These are phyloP conservation scores for Pachyramphus minor DNA, from an alignment of 2,113 vertebrate species.

Conservation along the genomic window DNA sequence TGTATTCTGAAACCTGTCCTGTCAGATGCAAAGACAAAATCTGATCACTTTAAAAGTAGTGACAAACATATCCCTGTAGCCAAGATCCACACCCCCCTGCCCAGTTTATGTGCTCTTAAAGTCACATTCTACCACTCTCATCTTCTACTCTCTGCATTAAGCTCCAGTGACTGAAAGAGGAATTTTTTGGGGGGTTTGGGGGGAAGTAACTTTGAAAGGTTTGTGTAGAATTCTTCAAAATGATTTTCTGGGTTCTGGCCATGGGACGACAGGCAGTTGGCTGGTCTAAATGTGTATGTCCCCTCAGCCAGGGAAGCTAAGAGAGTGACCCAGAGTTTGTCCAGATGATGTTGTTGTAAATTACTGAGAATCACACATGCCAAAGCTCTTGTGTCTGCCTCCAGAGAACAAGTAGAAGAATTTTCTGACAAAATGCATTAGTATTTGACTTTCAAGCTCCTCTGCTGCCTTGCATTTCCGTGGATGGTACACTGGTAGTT, in stretches of 20 bases:
- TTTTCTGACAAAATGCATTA: not conserved
- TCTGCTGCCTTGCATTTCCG: accelerated
- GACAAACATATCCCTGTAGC: not conserved
- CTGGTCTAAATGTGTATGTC: not conserved
- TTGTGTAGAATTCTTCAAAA: not conserved
- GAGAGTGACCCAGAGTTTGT: not conserved
- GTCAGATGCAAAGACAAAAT: not conserved
- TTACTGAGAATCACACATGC: not conserved
- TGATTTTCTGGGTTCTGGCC: not conserved
- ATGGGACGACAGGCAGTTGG: not conserved
- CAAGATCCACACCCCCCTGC: not conserved
- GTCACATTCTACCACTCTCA: not conserved
- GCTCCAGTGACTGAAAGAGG: not conserved
- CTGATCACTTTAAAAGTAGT: not conserved
- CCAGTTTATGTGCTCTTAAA: not conserved
- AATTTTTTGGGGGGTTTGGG: not conserved
- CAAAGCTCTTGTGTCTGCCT: not conserved
- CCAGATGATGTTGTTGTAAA: not conserved
- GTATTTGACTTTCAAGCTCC: not conserved
- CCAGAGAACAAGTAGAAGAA: not conserved
- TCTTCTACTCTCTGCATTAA: not conserved
- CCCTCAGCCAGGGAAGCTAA: not conserved
- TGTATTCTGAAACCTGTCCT: accelerated
- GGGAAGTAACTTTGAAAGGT: not conserved
- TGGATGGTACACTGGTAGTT: not conserved